A percentile compares a stretch with the other conserved stretches of the same genome.
Evolutionary conservation across 1,140 invertebrate genomes (phyloP).

Genomic region (Parapsyche elsis): DNA sequence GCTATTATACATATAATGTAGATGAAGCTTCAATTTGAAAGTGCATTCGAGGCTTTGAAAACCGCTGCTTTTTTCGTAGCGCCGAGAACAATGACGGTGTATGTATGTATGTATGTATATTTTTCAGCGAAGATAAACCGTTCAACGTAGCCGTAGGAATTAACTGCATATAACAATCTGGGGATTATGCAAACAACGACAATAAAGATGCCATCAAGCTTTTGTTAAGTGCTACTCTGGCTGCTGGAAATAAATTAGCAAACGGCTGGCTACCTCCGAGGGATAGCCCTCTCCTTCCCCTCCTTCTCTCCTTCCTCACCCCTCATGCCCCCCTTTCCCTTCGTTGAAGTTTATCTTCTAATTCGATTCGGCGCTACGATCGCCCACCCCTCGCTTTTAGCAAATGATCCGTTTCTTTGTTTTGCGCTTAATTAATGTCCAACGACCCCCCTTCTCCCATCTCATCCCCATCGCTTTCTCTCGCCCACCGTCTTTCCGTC

Average conservation of each 20-base stretch:
- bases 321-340: not conserved
- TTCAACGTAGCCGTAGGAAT: not conserved
- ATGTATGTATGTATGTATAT: no score
- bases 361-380: constrained; percentile 25
- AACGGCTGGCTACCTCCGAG: not conserved
- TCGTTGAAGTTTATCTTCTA: constrained; percentile 18
- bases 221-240: constrained; percentile 22
- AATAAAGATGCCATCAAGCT: constrained; percentile 33
- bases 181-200: constrained; percentile 26
- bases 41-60: no score
- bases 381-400: not conserved
- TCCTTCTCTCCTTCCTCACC: not conserved
- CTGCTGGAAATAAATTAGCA: constrained; percentile 16
- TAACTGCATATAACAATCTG: constrained; percentile 25
- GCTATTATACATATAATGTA: no score
- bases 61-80: no score
- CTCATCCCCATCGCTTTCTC: not conserved
- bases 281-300: not conserved
- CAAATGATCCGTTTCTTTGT: constrained; percentile 32
- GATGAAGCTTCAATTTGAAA: no score
- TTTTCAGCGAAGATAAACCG: not conserved
- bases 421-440: constrained; percentile 31
- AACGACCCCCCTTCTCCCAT: not conserved
- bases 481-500: not conserved
- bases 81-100: no score